Evolutionary conservation across 1,140 invertebrate genomes (phyloP), one percentile per base, ranked within the genome.

Genomic region (Ceratina calcarata): DNA sequence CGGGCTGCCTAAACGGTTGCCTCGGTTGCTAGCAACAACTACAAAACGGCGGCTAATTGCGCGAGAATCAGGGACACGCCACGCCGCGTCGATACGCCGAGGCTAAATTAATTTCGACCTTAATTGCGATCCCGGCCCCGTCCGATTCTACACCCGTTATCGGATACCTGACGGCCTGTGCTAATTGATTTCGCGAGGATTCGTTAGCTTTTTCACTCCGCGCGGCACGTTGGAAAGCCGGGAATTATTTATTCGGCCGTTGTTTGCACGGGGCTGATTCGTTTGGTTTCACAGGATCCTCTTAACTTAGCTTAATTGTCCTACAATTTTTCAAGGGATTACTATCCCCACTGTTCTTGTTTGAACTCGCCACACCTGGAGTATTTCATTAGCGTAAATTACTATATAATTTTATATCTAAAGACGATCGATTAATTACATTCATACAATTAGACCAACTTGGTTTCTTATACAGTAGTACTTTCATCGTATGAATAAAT

Each of bases 41-140:
- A 77, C 71, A 51, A 67, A 84, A 84, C 83, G 61, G 13, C 49
- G 65, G 32, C 32, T 80, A 80, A 82, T 79, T 82, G 81, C 70
- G 45, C 53, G 65, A 68, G 70, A 69, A 57, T 70, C 77, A 65
- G 49, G 58, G 51, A 49, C 67, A 45, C 45, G 67, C 24, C 58
- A 4, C 69, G 66, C 16, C 82, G 81, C 81, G 64, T 65, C 77
- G 15, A 65, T 69, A 15, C 37, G 55, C 51, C 67, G 64, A 24
- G 58, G 66, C 32, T 71, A 74, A 84, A 80, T 84, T 84, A 72
- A 80, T 85, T 85, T 84, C 68, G 27, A 84, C 76, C 57, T 73
- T 81, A 84, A 85, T 85, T 85, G 79, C 68, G 51, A 32, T 32
- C 27, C 2, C 27, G 27, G 27, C 27, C 60, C 27, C 73, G 62